Evolutionary conservation across 1,140 invertebrate genomes (phyloP).

Genomic region (Rhopalosiphum padi): DNA sequence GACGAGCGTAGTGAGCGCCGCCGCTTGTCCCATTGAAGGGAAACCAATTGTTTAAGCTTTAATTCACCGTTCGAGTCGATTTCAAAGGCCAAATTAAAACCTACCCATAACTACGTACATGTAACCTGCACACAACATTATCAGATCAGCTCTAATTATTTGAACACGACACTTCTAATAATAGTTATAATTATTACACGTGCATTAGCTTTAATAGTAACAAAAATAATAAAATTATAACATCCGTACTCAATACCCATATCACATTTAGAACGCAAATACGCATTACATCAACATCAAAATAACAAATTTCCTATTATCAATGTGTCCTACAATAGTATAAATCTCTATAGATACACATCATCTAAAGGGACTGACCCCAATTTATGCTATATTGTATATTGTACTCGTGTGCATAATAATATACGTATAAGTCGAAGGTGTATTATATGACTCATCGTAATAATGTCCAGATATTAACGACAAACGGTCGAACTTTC

Average conservation of each 20-base stretch:
- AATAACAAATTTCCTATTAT: not conserved
- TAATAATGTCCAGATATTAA: not conserved
- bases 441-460: not conserved
- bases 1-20: not conserved
- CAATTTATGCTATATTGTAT: not conserved
- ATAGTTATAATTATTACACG: not conserved
- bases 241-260: not conserved
- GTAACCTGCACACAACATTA: not conserved
- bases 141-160: not conserved
- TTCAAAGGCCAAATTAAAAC: constrained; percentile 59
- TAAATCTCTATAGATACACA: not conserved
- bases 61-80: constrained; percentile 48
- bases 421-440: not conserved
- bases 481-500: too few species aligned
- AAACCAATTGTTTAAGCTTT: constrained; percentile 31
- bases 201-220: not conserved
- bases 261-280: not conserved
- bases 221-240: not conserved
- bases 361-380: not conserved
- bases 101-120: not conserved
- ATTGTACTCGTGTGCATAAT: not conserved
- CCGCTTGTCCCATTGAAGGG: not conserved
- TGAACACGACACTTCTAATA: not conserved
- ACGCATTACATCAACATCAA: not conserved
- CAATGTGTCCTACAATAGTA: not conserved